These are phyloP conservation scores for Macrobrachium rosenbergii DNA, from an alignment of 1,140 invertebrate genomes.

Conservation along the genomic window DNA sequence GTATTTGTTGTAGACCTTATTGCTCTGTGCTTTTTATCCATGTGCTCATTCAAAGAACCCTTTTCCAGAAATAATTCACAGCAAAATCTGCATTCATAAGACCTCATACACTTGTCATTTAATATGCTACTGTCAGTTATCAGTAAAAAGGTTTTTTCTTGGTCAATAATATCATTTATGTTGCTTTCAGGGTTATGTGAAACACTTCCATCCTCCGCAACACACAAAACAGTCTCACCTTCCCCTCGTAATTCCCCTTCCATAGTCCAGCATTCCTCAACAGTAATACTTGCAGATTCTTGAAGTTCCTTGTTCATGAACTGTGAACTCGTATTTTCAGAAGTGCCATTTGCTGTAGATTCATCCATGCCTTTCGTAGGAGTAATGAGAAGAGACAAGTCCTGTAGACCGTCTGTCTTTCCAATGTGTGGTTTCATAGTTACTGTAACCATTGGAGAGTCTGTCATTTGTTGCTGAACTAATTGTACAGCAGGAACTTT, in stretches of 20 bases:
- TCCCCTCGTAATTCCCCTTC: constrained; percentile 2
- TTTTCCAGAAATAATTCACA: constrained; percentile 4
- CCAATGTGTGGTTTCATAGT: constrained; percentile 56
- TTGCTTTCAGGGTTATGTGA: not conserved
- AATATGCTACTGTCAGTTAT: not conserved
- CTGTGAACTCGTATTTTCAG: constrained; percentile 1
- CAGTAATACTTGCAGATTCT: constrained; percentile 30
- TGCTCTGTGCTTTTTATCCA: too few species aligned
- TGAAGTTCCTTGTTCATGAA: not conserved
- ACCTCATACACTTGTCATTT: not conserved
- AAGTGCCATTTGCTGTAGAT: not conserved
- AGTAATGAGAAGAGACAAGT: constrained; percentile 53
- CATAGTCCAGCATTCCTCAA: constrained; percentile 34
- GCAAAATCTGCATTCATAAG: constrained; percentile 26
- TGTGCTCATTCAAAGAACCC: not conserved
- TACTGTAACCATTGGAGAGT: constrained; percentile 41
- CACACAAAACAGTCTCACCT: constrained; percentile 47
- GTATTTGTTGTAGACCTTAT: too few species aligned
- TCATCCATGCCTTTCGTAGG: constrained; percentile 30
- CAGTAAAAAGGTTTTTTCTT: constrained; percentile 19
- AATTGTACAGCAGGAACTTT: not conserved
- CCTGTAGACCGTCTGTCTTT: constrained; percentile 52
- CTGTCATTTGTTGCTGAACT: constrained; percentile 2
- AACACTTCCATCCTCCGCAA: constrained; percentile 42
- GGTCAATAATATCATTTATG: not conserved